Evolutionary conservation across 2,888 invertebrate species (phyloP).

Genomic region (Cephonodes hylas): DNA sequence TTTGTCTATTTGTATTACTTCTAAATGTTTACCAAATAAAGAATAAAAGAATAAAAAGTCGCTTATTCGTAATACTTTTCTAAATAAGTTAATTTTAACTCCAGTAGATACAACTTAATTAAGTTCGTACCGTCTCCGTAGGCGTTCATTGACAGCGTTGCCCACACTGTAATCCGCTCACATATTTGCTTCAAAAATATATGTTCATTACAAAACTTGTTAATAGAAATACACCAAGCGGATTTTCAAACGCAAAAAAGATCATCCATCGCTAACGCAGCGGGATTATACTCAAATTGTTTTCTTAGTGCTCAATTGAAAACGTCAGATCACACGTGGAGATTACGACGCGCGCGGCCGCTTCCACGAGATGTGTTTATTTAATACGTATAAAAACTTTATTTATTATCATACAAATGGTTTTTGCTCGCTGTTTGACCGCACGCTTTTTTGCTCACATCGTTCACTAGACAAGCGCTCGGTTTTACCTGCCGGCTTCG

Average conservation of each 20-base stretch:
- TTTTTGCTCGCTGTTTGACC: conserved; percentile 12
- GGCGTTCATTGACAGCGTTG: no score
- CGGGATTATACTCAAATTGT: neutral
- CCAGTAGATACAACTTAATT: no score
- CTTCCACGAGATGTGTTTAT: conserved; percentile 7
- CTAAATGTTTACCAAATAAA: no score
- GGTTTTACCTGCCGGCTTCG: neutral
- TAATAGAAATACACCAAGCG: neutral
- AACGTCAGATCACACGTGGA: conserved; percentile 5
- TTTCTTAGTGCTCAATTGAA: neutral
- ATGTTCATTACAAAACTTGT: neutral
- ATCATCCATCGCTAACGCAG: neutral
- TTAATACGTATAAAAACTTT: conserved; percentile 7
- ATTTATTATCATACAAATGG: neutral
- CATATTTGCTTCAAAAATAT: no score
- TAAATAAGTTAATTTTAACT: no score
- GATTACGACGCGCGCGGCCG: neutral
- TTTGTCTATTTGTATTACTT: no score
- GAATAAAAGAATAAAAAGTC: no score
- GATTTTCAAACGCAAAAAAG: neutral
- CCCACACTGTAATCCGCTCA: no score
- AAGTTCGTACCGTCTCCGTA: no score
- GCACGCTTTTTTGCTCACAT: neutral
- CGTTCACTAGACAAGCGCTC: neutral
- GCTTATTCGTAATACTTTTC: no score